Evolutionary conservation across 2,113 vertebrate genomes (phyloP).

Genomic region (Microtus oregoni): DNA sequence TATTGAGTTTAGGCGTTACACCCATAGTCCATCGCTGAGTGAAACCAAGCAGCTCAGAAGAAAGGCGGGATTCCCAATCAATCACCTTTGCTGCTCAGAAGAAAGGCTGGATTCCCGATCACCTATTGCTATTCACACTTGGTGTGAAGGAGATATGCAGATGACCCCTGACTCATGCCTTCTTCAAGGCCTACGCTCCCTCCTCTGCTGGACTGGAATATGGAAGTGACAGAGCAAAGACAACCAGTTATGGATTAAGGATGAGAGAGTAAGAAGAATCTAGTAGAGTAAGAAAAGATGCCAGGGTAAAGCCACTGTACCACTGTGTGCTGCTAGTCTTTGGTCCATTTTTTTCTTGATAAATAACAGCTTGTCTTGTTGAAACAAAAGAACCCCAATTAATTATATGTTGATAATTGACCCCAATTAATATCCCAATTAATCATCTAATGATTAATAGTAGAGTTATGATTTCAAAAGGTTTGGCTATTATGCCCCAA

Average conservation of each 20-base stretch:
- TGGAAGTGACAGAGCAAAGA: neutral
- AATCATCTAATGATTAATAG: neutral
- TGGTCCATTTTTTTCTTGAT: neutral
- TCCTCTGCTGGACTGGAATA: too few relatives aligned
- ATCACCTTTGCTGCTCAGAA: neutral
- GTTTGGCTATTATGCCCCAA: neutral
- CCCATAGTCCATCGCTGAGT: neutral
- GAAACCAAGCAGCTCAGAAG: neutral
- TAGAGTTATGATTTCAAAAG: neutral
- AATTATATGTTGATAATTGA: neutral
- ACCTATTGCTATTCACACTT: neutral
- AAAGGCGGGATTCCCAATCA: neutral
- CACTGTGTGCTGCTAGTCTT: neutral
- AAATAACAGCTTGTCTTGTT: neutral
- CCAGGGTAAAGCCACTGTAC: fast-evolving
- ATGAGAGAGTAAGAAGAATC: neutral
- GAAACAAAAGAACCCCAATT: slow-evolving; percentile 20
- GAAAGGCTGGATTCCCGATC: neutral
- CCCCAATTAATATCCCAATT: neutral
- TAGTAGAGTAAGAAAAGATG: neutral
- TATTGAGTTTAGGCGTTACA: neutral
- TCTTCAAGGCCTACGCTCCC: neutral
- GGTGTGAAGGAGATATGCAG: neutral
- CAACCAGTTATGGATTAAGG: neutral
- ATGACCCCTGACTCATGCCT: neutral